Conservation (phyloP, 2,888 invertebrate species). For the Sminthurinus aureus region DNA sequence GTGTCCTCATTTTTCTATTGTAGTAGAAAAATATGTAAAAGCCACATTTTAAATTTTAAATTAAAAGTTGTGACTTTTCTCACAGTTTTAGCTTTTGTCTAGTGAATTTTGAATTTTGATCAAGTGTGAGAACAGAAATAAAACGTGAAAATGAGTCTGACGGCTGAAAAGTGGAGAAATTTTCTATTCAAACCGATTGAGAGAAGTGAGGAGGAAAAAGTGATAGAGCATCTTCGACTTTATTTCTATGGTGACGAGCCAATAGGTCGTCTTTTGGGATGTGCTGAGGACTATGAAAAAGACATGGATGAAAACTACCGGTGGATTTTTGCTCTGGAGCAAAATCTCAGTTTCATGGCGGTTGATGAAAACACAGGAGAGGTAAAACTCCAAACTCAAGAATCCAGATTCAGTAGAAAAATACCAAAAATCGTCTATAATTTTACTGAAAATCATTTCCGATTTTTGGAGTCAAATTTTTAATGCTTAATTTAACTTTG, state of each 20-base stretch:
- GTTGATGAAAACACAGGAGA: not conserved
- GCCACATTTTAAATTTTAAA: no score
- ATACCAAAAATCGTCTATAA: not conserved
- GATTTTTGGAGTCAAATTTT: not conserved
- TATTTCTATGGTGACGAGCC: not conserved
- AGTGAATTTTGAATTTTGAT: no score
- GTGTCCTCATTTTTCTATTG: no score
- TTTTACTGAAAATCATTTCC: not conserved
- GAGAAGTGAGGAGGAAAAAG: not conserved
- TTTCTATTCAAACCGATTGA: not conserved
- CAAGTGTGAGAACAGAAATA: no score
- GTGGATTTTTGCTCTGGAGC: not conserved
- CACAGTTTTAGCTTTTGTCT: no score
- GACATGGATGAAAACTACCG: not conserved
- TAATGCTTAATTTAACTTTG: no score
- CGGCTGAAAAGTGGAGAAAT: no score
- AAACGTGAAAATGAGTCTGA: no score
- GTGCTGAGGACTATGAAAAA: not conserved
- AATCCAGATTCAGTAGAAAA: not conserved
- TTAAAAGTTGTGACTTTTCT: no score
- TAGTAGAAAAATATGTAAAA: no score
- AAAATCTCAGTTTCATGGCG: not conserved
- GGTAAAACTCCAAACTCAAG: not conserved
- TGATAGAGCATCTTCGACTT: not conserved
- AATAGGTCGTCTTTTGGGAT: not conserved